A percentile compares a stretch with the other conserved stretches of the same genome.
phyloP scores from a whole-genome alignment of 2,888 invertebrate genomes.

The Phyllotreta striolata region DNA sequence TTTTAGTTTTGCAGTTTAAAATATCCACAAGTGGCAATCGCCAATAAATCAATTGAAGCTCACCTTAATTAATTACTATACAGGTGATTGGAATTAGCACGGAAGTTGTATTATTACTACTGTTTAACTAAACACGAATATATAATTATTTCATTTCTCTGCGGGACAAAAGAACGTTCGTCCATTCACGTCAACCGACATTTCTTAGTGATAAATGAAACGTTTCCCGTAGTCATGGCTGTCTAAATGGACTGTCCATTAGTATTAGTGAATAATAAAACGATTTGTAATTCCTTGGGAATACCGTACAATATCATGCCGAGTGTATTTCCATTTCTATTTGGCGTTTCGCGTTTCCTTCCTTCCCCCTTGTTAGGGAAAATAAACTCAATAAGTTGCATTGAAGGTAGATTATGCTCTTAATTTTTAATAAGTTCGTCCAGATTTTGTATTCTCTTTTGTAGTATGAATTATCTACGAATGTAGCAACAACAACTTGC shows the following conservation, averaged over 20 bases:
- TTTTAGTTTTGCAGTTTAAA: no score
- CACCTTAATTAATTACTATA: no score
- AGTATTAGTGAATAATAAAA: constrained; percentile 36
- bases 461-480: no score
- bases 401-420: no score
- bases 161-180: constrained; percentile 2
- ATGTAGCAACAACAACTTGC: no score
- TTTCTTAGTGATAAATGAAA: constrained; percentile 31
- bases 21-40: no score
- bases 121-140: background rate
- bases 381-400: background rate
- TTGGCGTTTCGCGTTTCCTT: constrained; percentile 4
- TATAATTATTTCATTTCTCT: constrained; percentile 11
- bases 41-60: no score
- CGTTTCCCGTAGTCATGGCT: constrained; percentile 23
- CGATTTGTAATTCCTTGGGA: constrained; percentile 37
- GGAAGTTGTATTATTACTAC: no score
- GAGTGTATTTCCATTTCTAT: constrained; percentile 8
- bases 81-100: no score
- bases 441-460: no score
- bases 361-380: constrained; percentile 17
- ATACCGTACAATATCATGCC: constrained; percentile 16
- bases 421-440: no score
- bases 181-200: constrained; percentile 2
- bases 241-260: constrained; percentile 36